Conservation (phyloP, 2,797 vertebrate genomes). For the Catharus ustulatus region DNA sequence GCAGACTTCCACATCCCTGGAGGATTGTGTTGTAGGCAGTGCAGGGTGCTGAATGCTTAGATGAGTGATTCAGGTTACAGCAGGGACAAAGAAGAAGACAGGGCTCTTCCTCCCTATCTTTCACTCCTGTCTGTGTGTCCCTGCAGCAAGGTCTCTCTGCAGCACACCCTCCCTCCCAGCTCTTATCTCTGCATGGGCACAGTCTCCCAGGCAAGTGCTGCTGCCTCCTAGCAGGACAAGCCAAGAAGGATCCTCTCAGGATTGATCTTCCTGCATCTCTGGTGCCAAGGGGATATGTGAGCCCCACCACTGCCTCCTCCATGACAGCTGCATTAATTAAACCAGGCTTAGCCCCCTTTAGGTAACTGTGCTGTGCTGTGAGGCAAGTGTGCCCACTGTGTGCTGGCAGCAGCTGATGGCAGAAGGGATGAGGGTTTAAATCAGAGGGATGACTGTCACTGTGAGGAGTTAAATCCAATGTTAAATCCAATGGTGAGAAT, state of each 20-base stretch:
- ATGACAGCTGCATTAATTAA: background rate
- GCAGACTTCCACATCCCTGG: background rate
- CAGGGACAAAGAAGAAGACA: background rate
- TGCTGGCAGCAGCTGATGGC: background rate
- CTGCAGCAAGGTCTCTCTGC: background rate
- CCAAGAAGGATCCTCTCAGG: background rate
- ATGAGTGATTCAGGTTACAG: background rate
- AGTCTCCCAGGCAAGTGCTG: background rate
- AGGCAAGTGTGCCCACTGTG: accelerated
- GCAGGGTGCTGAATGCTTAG: background rate
- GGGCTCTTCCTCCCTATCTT: background rate
- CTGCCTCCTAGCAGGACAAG: background rate
- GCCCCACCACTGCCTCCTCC: background rate
- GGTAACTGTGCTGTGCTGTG: background rate
- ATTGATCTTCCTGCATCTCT: background rate
- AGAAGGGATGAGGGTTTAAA: background rate
- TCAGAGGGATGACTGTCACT: background rate
- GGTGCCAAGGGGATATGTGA: background rate
- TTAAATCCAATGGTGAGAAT: background rate
- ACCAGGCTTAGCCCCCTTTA: background rate
- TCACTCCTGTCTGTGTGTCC: background rate
- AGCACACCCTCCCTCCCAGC: background rate
- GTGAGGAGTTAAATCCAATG: background rate
- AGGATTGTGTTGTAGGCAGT: background rate
- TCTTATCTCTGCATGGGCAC: background rate